Conservation (phyloP, 2,113 vertebrate species). For the Chroicocephalus ridibundus region DNA sequence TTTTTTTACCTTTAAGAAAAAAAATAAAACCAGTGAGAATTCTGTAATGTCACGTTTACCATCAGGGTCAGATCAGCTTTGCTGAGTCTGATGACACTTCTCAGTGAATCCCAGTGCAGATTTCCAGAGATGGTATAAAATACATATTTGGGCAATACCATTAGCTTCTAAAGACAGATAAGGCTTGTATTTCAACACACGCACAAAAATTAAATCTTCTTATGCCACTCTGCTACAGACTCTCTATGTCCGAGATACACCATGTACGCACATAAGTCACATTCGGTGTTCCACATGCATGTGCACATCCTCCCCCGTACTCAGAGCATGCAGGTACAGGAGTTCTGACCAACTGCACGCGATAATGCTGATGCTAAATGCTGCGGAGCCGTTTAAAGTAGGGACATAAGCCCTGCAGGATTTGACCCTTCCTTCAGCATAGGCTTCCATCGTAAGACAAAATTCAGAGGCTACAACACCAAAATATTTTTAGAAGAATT, state of each 20-base stretch:
- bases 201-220: background rate
- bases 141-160: background rate
- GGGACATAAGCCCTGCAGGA: background rate
- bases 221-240: background rate
- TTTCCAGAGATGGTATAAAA: background rate
- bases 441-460: background rate
- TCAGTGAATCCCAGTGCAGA: background rate
- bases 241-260: rapidly evolving
- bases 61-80: background rate
- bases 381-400: background rate
- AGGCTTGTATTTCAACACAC: background rate
- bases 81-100: background rate
- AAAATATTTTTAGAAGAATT: background rate
- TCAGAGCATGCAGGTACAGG: background rate
- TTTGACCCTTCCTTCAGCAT: background rate
- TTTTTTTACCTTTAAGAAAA: background rate
- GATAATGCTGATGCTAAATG: background rate
- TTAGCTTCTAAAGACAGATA: background rate
- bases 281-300: rapidly evolving
- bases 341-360: background rate
- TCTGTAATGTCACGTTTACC: background rate
- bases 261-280: rapidly evolving
- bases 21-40: background rate
- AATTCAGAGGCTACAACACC: background rate
- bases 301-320: rapidly evolving